phyloP scores from a whole-genome alignment of 2,888 invertebrate species.

The Epirrhoe tristata region DNA sequence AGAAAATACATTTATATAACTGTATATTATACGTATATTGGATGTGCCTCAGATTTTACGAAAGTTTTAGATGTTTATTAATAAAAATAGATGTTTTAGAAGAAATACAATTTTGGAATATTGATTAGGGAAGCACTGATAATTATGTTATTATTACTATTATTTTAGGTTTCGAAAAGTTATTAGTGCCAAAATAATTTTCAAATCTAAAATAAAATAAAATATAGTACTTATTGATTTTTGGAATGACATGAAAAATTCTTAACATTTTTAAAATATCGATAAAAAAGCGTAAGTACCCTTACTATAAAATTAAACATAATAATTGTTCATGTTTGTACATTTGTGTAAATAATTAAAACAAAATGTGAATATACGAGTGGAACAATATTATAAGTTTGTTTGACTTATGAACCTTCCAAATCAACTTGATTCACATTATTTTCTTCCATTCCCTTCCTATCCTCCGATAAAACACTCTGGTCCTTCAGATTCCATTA shows the following conservation, averaged over 20 bases:
- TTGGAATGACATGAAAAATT: not conserved
- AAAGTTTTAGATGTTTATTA: conserved; percentile 72
- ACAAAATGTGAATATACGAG: conserved; percentile 80
- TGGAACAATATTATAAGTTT: conserved; percentile 64
- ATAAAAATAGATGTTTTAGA: conserved; percentile 53
- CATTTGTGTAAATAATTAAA: conserved; percentile 74
- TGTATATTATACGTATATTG: conserved; percentile 76
- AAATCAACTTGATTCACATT: not conserved
- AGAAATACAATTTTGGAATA: conserved; percentile 58
- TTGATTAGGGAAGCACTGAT: conserved; percentile 58
- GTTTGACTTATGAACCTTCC: conserved; percentile 44
- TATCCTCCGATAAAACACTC: not conserved
- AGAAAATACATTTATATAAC: conserved; percentile 54
- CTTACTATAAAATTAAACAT: not conserved
- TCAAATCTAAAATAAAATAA: not conserved
- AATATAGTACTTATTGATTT: no score
- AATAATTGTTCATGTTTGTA: conserved; percentile 61
- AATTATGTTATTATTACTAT: conserved; percentile 10
- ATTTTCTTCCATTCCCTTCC: not conserved
- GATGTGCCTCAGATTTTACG: conserved; percentile 83
- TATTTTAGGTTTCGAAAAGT: conserved; percentile 6
- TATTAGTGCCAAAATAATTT: conserved; percentile 10
- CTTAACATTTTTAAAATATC: not conserved
- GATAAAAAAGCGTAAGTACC: not conserved
- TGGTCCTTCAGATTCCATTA: no score